Conservation (phyloP, 1,140 invertebrate genomes). For the Drosophila obscura region DNA sequence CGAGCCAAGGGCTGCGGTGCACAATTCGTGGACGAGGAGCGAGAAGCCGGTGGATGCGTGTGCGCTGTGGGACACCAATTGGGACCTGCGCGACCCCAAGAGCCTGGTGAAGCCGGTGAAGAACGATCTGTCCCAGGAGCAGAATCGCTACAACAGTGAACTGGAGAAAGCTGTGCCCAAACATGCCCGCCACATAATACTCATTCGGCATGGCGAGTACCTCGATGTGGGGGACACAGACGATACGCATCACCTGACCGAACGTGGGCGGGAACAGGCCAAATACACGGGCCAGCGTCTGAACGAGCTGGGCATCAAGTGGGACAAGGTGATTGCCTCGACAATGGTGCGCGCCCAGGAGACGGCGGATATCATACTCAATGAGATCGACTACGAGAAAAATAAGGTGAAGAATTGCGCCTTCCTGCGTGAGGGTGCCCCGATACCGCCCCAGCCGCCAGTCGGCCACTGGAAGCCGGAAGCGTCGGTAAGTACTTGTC, state of each 20-base stretch:
- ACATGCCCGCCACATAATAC: slow-evolving; percentile 92
- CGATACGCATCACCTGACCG: slow-evolving; percentile 90
- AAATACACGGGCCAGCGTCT: slow-evolving; percentile 91
- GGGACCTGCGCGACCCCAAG: slow-evolving; percentile 93
- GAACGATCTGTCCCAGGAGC: slow-evolving; percentile 85
- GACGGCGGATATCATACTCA: slow-evolving; percentile 92
- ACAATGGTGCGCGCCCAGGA: slow-evolving; percentile 97
- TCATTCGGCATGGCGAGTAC: slow-evolving; percentile 98
- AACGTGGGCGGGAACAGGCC: slow-evolving; percentile 93
- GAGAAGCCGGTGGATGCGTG: slow-evolving; percentile 85
- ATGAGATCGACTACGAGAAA: slow-evolving; percentile 68
- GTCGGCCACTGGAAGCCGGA: slow-evolving; percentile 94
- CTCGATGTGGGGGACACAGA: slow-evolving; percentile 90
- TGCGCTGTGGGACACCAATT: slow-evolving; percentile 93
- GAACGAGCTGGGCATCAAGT: slow-evolving; percentile 90
- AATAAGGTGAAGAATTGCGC: slow-evolving; percentile 88
- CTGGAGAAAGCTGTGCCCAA: slow-evolving; percentile 88
- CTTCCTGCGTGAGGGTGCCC: slow-evolving; percentile 96
- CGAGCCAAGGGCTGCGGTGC: slow-evolving; percentile 50
- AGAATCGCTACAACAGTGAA: slow-evolving; percentile 87
- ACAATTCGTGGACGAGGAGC: slow-evolving; percentile 87
- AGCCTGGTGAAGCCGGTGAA: slow-evolving; percentile 88
- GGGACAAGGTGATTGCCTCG: slow-evolving; percentile 91
- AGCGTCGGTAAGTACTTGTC: slow-evolving; percentile 86
- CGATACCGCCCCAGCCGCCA: slow-evolving; percentile 97